These are phyloP conservation scores for Tenthredo distinguenda DNA, from an alignment of 2,888 invertebrate species.

Conservation along the genomic window DNA sequence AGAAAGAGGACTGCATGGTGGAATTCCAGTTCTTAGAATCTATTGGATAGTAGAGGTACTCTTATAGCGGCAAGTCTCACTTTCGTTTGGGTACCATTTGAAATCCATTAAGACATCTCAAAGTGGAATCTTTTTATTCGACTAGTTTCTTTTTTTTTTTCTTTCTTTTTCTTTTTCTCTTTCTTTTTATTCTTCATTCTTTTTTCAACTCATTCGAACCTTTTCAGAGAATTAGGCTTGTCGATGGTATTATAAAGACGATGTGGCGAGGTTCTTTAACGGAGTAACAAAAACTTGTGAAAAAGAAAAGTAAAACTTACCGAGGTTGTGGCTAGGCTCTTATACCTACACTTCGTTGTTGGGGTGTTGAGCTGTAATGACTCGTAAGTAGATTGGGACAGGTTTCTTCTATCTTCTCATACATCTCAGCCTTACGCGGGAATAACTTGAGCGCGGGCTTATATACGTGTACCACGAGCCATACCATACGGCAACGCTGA, in stretches of 20 bases:
- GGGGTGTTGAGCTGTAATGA: conserved; percentile 39
- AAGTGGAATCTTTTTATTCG: not conserved
- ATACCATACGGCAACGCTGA: conserved; percentile 35
- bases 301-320: conserved; percentile 1
- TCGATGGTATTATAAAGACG: conserved; percentile 20
- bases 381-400: conserved; percentile 47
- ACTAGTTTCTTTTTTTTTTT: not conserved
- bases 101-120: conserved; percentile 34
- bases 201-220: conserved; percentile 24
- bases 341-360: conserved; percentile 27
- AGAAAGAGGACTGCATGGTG: not conserved
- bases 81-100: conserved; percentile 36
- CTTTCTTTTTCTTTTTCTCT: not conserved
- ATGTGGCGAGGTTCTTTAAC: not conserved
- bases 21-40: conserved; percentile 27
- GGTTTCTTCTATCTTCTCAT: conserved; percentile 43
- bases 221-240: conserved; percentile 13
- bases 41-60: not conserved
- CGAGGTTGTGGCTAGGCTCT: conserved; percentile 1
- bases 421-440: conserved; percentile 17
- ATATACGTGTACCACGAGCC: conserved; percentile 39
- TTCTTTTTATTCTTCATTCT: not conserved
- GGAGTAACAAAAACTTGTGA: conserved; percentile 27
- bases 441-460: conserved; percentile 30
- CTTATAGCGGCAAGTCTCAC: conserved; percentile 10